A percentile compares a stretch with the other conserved stretches of the same genome.
These are phyloP conservation scores for Torymus aiolomorphi DNA, from an alignment of 2,888 invertebrate species.

Conservation along the genomic window DNA sequence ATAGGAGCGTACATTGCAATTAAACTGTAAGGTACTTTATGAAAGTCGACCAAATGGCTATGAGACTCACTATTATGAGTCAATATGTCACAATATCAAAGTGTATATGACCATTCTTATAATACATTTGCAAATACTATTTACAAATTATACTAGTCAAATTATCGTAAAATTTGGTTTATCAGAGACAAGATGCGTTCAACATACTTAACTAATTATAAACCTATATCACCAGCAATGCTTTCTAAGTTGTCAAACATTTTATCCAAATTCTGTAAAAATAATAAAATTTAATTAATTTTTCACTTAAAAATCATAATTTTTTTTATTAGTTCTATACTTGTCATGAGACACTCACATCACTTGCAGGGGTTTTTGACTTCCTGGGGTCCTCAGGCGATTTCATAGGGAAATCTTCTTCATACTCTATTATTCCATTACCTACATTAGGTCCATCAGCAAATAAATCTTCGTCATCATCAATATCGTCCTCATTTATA, in stretches of 20 bases:
- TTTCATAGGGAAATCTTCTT: slow-evolving; percentile 53
- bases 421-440: slow-evolving; percentile 62
- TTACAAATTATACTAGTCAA: slow-evolving; percentile 54
- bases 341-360: too few species aligned
- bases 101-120: slow-evolving; percentile 41
- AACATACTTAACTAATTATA: slow-evolving; percentile 58
- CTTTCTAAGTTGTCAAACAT: slow-evolving; percentile 71
- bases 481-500: slow-evolving; percentile 67
- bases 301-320: not conserved
- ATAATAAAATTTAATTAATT: slow-evolving; percentile 38
- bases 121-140: slow-evolving; percentile 52
- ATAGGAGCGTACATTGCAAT: slow-evolving; percentile 43
- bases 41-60: slow-evolving; percentile 48
- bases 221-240: slow-evolving; percentile 67
- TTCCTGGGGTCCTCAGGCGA: too few species aligned
- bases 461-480: slow-evolving; percentile 61
- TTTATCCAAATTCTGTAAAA: slow-evolving; percentile 69
- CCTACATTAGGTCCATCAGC: slow-evolving; percentile 58
- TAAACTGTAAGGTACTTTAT: slow-evolving; percentile 55
- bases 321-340: too few species aligned
- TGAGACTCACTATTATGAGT: slow-evolving; percentile 41
- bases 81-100: slow-evolving; percentile 40
- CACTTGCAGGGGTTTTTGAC: too few species aligned
- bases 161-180: slow-evolving; percentile 52
- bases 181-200: slow-evolving; percentile 17